Base-by-base conservation (phyloP, 1,140 invertebrate genomes). In the Orussus abietinus region DNA sequence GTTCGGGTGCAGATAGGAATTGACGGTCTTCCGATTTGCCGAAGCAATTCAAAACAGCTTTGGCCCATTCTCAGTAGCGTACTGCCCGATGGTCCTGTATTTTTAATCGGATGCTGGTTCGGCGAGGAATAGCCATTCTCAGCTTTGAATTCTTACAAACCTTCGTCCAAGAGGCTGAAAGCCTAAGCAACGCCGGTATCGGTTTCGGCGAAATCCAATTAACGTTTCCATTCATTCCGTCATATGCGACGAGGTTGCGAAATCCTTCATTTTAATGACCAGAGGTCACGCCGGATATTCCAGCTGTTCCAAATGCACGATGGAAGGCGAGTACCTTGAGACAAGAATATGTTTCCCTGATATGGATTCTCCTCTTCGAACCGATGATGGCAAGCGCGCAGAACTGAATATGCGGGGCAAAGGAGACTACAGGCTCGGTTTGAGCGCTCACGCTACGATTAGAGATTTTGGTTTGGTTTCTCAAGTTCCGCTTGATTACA, bases 51-150 rank as follows among this genome's bases (percentile, higher is more conserved):
- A 9, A 34, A 48, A 35, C 9, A 34, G 12, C 42, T 55, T 26
- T 60, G 53, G 55, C 46, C 56, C n/a, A 63, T 60, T 33, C 46
- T 60, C 46, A 44, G 45, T n/a, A 13, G 35, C 28, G 25, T 51
- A 20, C 19, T 49, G 25, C 13, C 21, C 18, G 11, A 28, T 28
- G 18, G 37, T 6, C 9, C 39, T 15, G 42, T 55, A 10, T 58
- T 53, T 35, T 30, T 53, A 13, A 30, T 52, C 17, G 53, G 53
- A 17, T 18, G 47, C 7, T 60, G 45, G 48, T 43, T 39, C 31
- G 49, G 49, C 25, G 14, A 30, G 15, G 33, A 37, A 1, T 57
- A 59, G 34, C 39, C 58, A 7, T 12, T 21, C 17, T 34, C 44
- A 45, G 28, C 38, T 28, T 41, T 37, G 30, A 26, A 18, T 57